Evolutionary conservation across 2,888 invertebrate genomes (phyloP).

Genomic region (Zaprionus bogoriensis): DNA sequence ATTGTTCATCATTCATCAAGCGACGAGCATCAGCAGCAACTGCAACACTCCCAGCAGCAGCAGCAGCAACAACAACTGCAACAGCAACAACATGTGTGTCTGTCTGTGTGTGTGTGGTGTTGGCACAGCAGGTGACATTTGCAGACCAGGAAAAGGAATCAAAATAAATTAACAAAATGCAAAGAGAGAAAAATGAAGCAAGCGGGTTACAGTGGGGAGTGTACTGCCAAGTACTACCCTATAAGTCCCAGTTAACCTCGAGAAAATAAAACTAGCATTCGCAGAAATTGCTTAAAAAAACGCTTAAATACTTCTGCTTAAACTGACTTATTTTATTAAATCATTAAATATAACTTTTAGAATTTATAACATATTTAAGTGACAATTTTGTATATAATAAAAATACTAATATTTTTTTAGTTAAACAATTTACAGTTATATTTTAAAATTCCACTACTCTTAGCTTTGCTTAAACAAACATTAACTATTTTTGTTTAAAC

Average conservation of each 20-base stretch:
- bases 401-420: too few relatives aligned
- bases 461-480: too few relatives aligned
- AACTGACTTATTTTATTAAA: too few relatives aligned
- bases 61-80: conserved; percentile 16
- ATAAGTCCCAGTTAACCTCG: background rate
- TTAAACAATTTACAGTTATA: too few relatives aligned
- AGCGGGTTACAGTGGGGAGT: background rate
- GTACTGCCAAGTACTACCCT: background rate
- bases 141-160: conserved; percentile 69
- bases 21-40: conserved; percentile 8
- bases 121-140: conserved; percentile 79
- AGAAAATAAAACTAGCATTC: too few relatives aligned
- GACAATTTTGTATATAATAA: too few relatives aligned
- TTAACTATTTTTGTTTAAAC: too few relatives aligned
- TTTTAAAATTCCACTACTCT: too few relatives aligned
- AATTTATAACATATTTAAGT: too few relatives aligned
- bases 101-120: conserved; percentile 52
- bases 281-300: too few relatives aligned
- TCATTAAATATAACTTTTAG: too few relatives aligned
- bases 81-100: conserved; percentile 21
- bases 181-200: background rate
- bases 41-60: conserved; percentile 27
- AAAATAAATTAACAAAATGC: conserved; percentile 33
- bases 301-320: too few relatives aligned
- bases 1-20: conserved; percentile 74